Percentiles rank a stretch among this genome's conserved stretches.
Conservation (phyloP, 1,140 invertebrate genomes). For the Limonius californicus region DNA sequence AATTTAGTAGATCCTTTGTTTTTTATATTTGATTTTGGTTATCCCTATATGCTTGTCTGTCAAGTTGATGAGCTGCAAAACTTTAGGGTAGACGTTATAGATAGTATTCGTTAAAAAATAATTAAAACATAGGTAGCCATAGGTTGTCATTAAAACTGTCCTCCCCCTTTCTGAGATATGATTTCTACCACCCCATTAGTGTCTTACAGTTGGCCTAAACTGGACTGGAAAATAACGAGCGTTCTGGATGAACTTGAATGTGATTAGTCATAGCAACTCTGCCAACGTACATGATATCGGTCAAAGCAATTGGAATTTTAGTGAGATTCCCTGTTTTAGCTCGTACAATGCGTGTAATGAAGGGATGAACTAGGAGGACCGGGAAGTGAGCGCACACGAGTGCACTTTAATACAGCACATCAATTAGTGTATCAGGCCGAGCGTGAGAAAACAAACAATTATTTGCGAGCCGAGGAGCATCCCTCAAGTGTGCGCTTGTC, state of each 20-base stretch:
- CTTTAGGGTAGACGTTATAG: too few species aligned
- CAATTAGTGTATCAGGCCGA: constrained; percentile 45
- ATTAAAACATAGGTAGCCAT: too few species aligned
- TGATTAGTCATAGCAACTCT: neutral
- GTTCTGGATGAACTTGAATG: neutral
- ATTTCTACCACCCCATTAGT: too few species aligned
- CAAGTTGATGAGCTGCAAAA: too few species aligned
- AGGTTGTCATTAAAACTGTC: too few species aligned
- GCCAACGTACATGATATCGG: neutral
- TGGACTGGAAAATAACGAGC: neutral
- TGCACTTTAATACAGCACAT: constrained; percentile 44
- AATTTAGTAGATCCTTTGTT: too few species aligned
- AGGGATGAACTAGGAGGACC: constrained; percentile 28
- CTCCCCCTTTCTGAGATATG: too few species aligned
- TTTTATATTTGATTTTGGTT: too few species aligned
- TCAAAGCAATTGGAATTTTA: constrained; percentile 1
- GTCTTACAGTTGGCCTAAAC: too few species aligned
- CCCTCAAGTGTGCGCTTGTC: constrained; percentile 44
- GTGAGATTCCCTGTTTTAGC: constrained; percentile 30
- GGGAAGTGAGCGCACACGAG: constrained; percentile 32
- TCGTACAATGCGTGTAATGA: constrained; percentile 29
- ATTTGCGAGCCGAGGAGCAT: constrained; percentile 38
- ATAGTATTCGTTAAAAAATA: too few species aligned
- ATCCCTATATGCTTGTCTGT: too few species aligned
- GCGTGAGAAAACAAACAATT: constrained; percentile 49